A percentile compares a stretch with the other conserved stretches of the same genome.
Evolutionary conservation across 2,113 vertebrate genomes (phyloP).

Genomic region (Coracopsis vasa): DNA sequence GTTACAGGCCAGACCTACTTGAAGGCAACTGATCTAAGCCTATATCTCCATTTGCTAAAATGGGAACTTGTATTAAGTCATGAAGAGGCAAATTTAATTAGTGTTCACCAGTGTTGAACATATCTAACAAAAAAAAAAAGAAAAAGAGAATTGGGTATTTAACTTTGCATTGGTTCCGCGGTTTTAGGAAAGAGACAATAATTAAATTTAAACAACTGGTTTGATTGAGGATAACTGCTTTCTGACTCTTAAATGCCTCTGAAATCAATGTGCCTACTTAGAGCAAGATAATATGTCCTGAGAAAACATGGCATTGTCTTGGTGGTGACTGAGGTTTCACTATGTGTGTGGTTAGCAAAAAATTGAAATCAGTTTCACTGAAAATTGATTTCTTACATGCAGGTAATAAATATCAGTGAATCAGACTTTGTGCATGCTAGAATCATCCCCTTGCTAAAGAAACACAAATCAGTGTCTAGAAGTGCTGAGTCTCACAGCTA

Average conservation of each 20-base stretch:
- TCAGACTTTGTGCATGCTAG: not conserved
- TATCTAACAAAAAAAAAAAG: slow-evolving; percentile 38
- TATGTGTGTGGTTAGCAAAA: not conserved
- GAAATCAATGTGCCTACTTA: slow-evolving; percentile 72
- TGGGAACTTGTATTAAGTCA: not conserved
- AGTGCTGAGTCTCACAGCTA: not conserved
- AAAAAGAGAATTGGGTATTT: not conserved
- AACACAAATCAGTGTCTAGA: not conserved
- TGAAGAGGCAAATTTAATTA: not conserved
- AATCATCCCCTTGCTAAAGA: not conserved
- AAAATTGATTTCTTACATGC: slow-evolving; percentile 20
- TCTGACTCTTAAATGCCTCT: slow-evolving; percentile 47
- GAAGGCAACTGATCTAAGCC: not conserved
- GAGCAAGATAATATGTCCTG: not conserved
- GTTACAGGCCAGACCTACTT: not conserved
- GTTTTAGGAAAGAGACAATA: slow-evolving; percentile 59
- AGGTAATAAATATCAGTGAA: not conserved
- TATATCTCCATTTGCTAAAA: not conserved
- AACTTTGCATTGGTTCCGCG: slow-evolving; percentile 13
- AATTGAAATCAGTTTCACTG: slow-evolving; percentile 1
- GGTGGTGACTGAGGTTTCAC: not conserved
- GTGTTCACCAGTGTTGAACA: slow-evolving; percentile 53
- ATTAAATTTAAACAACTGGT: slow-evolving; percentile 60
- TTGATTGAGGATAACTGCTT: slow-evolving; percentile 57
- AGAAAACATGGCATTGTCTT: slow-evolving; percentile 6